Percentiles rank a stretch among this genome's conserved stretches.
Conservation (phyloP, 2,113 vertebrate genomes). For the Bubo blakistoni region DNA sequence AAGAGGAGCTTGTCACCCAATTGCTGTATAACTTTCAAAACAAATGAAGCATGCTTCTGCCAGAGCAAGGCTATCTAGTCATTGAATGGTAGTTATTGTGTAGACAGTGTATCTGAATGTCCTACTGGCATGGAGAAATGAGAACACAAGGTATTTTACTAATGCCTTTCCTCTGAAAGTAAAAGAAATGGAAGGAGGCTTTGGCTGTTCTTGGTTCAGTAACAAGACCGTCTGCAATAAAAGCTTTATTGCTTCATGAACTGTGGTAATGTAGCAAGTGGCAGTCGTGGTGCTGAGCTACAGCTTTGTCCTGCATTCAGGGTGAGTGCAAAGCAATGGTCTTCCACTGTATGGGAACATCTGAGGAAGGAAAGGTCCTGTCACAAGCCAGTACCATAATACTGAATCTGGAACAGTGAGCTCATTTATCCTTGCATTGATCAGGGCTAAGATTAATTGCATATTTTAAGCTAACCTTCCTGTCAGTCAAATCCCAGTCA, state of each 20-base stretch:
- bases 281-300: background rate
- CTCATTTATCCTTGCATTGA: background rate
- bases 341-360: background rate
- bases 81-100: background rate
- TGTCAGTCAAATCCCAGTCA: background rate
- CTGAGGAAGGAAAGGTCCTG: background rate
- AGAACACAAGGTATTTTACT: background rate
- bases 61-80: background rate
- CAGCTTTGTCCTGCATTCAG: rapidly evolving
- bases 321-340: background rate
- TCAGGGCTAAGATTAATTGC: background rate
- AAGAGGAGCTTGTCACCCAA: rapidly evolving
- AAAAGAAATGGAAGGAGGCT: background rate
- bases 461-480: background rate
- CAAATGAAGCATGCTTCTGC: background rate
- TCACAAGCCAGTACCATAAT: background rate
- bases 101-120: background rate
- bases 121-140: background rate
- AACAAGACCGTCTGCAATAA: background rate
- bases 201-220: background rate
- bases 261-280: background rate
- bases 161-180: background rate
- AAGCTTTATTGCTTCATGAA: background rate
- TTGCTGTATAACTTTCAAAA: background rate
- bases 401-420: background rate